These are phyloP conservation scores for Patella vulgata DNA, from an alignment of 1,140 invertebrate genomes.

Conservation along the genomic window DNA sequence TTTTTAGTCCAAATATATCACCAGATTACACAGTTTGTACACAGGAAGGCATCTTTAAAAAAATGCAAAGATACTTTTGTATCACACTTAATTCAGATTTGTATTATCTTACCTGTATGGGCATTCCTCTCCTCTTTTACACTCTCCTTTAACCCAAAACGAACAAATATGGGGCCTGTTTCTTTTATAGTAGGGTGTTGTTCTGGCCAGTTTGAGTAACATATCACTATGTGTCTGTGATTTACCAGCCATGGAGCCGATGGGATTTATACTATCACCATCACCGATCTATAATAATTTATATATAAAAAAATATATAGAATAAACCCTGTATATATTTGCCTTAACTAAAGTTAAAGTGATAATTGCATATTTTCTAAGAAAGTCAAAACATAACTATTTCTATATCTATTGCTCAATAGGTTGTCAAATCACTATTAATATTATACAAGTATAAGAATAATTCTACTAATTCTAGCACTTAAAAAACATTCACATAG, in stretches of 20 bases:
- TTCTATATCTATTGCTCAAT: no score
- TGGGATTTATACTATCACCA: constrained; percentile 68
- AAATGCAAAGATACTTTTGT: no score
- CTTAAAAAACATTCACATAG: no score
- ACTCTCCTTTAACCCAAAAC: constrained; percentile 99
- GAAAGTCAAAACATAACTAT: no score
- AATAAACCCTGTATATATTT: background rate
- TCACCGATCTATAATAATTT: constrained; percentile 63
- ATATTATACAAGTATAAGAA: no score
- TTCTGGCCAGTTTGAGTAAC: constrained; percentile 92
- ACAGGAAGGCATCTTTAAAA: no score
- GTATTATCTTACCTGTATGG: constrained; percentile 87
- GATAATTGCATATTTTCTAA: no score
- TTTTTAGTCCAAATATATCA: no score
- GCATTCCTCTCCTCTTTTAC: constrained; percentile 98
- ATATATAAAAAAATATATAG: constrained; percentile 1
- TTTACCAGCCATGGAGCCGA: constrained; percentile 69
- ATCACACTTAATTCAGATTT: no score
- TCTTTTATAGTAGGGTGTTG: constrained; percentile 97
- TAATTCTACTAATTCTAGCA: no score
- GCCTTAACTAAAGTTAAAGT: background rate
- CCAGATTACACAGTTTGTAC: no score
- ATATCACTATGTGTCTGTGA: constrained; percentile 78
- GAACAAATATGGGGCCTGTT: constrained; percentile 99
- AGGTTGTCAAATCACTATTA: no score